Conservation (phyloP, 2,888 invertebrate species). For the Protodeltote pygarga region DNA sequence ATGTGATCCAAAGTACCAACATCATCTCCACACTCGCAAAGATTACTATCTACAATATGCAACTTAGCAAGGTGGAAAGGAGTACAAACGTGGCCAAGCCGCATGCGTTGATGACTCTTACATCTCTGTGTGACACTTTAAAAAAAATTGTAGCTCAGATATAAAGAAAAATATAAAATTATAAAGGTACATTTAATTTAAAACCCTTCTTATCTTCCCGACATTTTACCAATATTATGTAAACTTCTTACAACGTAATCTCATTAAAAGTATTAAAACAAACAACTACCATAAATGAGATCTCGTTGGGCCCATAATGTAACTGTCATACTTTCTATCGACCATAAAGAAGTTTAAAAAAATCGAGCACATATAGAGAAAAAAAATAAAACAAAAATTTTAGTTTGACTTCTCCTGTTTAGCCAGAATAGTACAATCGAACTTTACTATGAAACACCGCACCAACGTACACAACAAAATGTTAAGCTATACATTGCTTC, state of each 20-base stretch:
- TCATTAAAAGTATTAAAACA: conserved; percentile 17
- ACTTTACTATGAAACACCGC: conserved; percentile 36
- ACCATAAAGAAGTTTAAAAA: conserved; percentile 54
- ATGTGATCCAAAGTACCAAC: no score
- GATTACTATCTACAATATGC: no score
- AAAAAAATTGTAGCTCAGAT: no score
- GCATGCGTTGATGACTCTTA: no score
- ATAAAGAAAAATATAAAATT: neutral
- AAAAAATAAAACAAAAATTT: conserved; percentile 66
- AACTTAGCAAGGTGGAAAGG: no score
- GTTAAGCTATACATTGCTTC: conserved; percentile 49
- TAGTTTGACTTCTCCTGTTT: conserved; percentile 50
- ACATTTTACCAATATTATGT: conserved; percentile 12
- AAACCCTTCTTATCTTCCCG: neutral
- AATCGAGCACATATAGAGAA: conserved; percentile 58
- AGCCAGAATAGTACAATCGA: conserved; percentile 59
- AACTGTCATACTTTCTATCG: conserved; percentile 43
- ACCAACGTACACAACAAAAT: conserved; percentile 25
- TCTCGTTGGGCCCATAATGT: conserved; percentile 11
- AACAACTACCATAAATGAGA: conserved; percentile 1
- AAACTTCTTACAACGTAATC: conserved; percentile 4
- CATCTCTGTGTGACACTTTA: no score
- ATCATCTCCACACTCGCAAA: no score
- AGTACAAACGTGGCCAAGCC: no score
- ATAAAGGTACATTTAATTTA: neutral